phyloP scores from a whole-genome alignment of 2,113 vertebrate species.

The Centropus bengalensis region DNA sequence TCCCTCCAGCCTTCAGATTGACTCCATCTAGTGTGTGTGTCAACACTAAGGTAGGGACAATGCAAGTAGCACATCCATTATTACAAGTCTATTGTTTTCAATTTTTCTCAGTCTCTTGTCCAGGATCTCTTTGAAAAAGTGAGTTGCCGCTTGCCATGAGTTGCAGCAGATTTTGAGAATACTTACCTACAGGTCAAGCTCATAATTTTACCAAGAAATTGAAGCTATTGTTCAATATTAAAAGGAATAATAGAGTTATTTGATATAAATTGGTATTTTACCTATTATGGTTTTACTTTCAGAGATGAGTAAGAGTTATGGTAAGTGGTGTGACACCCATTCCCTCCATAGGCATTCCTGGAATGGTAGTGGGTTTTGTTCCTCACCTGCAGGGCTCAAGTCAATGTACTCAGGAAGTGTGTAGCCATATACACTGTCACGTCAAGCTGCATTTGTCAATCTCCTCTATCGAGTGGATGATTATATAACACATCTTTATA shows the following conservation, averaged over 20 bases:
- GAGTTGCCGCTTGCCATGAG: not conserved
- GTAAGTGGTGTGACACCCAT: not conserved
- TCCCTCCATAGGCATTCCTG: not conserved
- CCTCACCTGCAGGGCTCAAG: not conserved
- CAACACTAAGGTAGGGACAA: not conserved
- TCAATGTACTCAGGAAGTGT: not conserved
- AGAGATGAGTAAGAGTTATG: not conserved
- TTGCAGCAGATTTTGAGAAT: not conserved
- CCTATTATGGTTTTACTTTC: not conserved
- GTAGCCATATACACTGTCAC: not conserved
- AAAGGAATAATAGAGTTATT: not conserved
- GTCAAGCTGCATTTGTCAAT: not conserved
- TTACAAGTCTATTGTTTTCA: not conserved
- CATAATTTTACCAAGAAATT: not conserved
- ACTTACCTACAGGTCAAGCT: not conserved
- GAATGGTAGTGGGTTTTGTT: not conserved
- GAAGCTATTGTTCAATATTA: not conserved
- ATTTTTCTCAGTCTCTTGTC: not conserved
- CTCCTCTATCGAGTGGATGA: not conserved
- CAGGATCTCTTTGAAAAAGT: not conserved
- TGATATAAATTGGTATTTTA: not conserved
- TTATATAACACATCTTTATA: not conserved
- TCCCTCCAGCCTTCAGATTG: not conserved
- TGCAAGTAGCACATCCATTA: not conserved
- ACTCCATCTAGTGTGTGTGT: not conserved